Evolutionary conservation across 2,888 invertebrate species (phyloP).

Genomic region (Carpatolechia fugitivella): DNA sequence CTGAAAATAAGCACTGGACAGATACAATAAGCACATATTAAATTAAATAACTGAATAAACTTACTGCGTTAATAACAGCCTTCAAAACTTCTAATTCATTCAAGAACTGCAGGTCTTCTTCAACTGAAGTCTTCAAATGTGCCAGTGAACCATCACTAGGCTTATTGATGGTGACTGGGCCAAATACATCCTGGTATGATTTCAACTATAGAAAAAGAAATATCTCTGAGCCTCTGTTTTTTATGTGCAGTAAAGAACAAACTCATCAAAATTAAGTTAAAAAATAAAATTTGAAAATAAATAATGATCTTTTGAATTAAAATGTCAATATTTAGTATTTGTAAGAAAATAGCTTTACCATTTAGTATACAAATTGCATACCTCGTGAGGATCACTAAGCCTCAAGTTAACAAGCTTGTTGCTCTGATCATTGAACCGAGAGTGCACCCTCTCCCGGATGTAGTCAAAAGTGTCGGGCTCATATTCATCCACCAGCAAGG

Average conservation of each 20-base stretch:
- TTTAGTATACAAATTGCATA: constrained; percentile 49
- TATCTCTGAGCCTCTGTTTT: background rate
- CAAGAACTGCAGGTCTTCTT: constrained; percentile 82
- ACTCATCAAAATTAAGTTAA: too few species aligned
- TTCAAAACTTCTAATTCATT: constrained; percentile 80
- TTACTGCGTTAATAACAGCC: constrained; percentile 76
- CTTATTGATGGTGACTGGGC: constrained; percentile 49
- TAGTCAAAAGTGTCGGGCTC: constrained; percentile 81
- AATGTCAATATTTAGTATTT: too few species aligned
- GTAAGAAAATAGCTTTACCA: too few species aligned
- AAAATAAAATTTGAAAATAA: too few species aligned
- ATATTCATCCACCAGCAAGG: constrained; percentile 80
- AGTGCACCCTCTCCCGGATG: constrained; percentile 78
- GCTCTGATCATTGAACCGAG: constrained; percentile 79
- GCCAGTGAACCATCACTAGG: constrained; percentile 43
- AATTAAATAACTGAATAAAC: too few species aligned
- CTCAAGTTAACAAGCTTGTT: constrained; percentile 82
- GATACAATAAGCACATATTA: too few species aligned
- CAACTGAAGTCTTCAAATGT: constrained; percentile 60
- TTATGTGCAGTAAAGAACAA: too few species aligned
- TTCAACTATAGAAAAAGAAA: constrained; percentile 48
- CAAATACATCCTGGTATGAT: constrained; percentile 58
- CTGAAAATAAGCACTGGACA: too few species aligned
- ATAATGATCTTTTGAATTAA: background rate
- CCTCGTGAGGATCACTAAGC: constrained; percentile 81